These are phyloP conservation scores for Antechinus stuartii DNA, from an alignment of 2,113 vertebrate species.

Conservation along the genomic window DNA sequence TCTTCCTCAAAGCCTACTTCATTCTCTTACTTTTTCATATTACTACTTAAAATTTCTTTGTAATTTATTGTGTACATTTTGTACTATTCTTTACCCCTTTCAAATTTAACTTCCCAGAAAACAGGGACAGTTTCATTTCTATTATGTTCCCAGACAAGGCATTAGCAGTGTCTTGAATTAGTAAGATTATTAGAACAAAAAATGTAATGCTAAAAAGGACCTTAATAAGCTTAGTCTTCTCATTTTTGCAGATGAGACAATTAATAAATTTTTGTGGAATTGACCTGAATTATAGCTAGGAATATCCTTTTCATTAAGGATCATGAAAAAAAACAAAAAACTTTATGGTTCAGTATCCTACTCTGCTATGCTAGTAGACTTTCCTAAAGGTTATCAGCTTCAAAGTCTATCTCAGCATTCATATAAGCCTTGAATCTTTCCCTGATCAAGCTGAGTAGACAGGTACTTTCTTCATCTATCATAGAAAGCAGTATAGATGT, in stretches of 20 bases:
- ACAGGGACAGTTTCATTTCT: neutral
- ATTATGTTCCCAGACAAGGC: neutral
- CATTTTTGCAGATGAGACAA: neutral
- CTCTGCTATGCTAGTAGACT: neutral
- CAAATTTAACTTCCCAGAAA: neutral
- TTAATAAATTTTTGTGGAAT: neutral
- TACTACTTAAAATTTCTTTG: neutral
- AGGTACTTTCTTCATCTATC: neutral
- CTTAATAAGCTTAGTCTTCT: neutral
- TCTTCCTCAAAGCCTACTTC: neutral
- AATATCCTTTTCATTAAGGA: neutral
- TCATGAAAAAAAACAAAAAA: neutral
- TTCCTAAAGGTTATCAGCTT: neutral
- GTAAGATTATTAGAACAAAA: neutral
- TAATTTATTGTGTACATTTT: neutral
- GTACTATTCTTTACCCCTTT: neutral
- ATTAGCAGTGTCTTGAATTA: neutral
- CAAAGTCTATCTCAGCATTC: neutral
- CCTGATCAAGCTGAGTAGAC: neutral
- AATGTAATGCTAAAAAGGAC: neutral
- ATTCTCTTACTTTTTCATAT: neutral
- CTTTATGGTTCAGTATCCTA: neutral
- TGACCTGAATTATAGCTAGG: neutral
- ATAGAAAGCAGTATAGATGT: neutral
- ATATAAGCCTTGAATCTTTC: neutral